Percentiles rank a stretch among this genome's conserved stretches.
Evolutionary conservation across 1,140 invertebrate species (phyloP).

Genomic region (Calycopis cecrops): DNA sequence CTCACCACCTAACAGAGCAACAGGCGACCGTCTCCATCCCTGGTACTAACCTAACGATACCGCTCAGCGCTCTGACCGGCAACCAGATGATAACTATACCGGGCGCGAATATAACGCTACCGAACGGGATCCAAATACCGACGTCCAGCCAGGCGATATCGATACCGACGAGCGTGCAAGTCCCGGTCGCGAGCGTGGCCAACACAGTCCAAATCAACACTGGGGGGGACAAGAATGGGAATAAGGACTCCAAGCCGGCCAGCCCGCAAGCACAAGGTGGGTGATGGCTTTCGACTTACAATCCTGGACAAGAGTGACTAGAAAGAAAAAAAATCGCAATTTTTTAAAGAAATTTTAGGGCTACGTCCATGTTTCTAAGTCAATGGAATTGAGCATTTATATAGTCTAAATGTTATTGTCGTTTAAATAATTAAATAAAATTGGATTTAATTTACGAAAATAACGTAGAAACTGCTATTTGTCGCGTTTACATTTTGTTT

Average conservation of each 20-base stretch:
- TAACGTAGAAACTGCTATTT: no score
- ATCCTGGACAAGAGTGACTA: no score
- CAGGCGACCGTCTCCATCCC: slow-evolving; percentile 76
- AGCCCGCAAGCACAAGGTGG: slow-evolving; percentile 43
- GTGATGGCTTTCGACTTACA: slow-evolving; percentile 18
- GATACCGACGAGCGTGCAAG: slow-evolving; percentile 35
- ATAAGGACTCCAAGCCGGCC: slow-evolving; percentile 14
- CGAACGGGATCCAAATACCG: slow-evolving; percentile 49
- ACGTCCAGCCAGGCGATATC: slow-evolving; percentile 40
- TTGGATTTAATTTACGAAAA: no score
- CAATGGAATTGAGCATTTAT: no score
- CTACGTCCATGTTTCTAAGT: no score
- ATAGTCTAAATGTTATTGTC: no score
- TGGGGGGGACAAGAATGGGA: slow-evolving; percentile 19
- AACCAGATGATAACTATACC: slow-evolving; percentile 69
- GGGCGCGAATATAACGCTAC: slow-evolving; percentile 74
- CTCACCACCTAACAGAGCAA: slow-evolving; percentile 53
- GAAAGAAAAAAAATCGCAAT: no score
- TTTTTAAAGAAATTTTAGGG: no score
- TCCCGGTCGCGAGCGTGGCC: slow-evolving; percentile 32
- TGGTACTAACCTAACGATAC: slow-evolving; percentile 77
- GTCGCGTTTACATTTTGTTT: no score
- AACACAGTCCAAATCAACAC: slow-evolving; percentile 23
- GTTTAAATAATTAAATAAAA: no score
- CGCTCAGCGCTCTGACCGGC: slow-evolving; percentile 52